phyloP scores from a whole-genome alignment of 1,140 invertebrate genomes.

The Drosophila littoralis region DNA sequence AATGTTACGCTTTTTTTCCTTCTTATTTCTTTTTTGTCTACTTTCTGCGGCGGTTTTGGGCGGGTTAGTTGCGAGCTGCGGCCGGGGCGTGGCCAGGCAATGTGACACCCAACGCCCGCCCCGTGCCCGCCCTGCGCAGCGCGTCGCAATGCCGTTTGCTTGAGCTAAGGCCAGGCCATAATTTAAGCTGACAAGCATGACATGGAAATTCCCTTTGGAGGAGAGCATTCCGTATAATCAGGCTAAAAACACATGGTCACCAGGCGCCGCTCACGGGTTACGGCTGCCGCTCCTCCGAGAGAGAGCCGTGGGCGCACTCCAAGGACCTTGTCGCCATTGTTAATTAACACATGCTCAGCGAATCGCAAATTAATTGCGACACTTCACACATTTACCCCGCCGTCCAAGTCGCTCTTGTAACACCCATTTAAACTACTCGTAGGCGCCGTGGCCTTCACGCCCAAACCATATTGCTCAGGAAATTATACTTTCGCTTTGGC shows the following conservation, averaged over 20 bases:
- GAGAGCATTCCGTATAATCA: conserved; percentile 62
- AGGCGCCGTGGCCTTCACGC: background rate
- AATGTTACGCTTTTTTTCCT: background rate
- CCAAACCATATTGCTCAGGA: background rate
- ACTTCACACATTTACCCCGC: conserved; percentile 52
- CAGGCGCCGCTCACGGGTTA: background rate
- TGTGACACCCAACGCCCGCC: background rate
- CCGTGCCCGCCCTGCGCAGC: background rate
- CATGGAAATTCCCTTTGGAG: conserved; percentile 78
- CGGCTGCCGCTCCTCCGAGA: background rate
- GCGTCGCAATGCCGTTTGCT: conserved; percentile 38
- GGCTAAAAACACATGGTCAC: conserved; percentile 74
- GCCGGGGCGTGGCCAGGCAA: conserved; percentile 22
- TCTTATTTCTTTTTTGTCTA: conserved; percentile 27
- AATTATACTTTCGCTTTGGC: too few relatives aligned
- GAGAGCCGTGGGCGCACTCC: conserved; percentile 43
- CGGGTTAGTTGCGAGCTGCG: background rate
- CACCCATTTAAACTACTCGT: conserved; percentile 1
- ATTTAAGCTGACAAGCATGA: conserved; percentile 81
- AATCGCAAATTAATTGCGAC: conserved; percentile 84
- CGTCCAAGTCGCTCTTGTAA: conserved; percentile 31
- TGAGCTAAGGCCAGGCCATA: conserved; percentile 76
- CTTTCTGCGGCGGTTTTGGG: conserved; percentile 3
- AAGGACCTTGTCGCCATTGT: conserved; percentile 69
- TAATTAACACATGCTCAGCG: conserved; percentile 84